These are phyloP conservation scores for Mizuhopecten yessoensis DNA, from an alignment of 1,140 invertebrate genomes.

Conservation along the genomic window DNA sequence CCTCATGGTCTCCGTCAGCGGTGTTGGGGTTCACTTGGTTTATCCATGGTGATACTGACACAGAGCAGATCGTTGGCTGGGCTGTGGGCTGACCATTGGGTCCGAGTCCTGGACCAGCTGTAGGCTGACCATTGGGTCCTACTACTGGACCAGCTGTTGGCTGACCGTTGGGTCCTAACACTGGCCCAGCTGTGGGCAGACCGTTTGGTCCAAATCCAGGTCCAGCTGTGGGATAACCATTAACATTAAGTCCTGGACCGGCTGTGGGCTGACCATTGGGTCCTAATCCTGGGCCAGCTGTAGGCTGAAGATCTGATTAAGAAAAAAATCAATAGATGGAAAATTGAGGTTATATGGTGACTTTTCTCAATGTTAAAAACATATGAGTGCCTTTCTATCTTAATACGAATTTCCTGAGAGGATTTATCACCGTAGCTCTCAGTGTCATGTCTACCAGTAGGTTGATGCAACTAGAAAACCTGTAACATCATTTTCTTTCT, in stretches of 20 bases:
- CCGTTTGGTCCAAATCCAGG: neutral
- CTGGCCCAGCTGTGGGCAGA: neutral
- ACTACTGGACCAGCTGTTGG: conserved; percentile 49
- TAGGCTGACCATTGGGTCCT: neutral
- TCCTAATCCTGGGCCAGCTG: neutral
- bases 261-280: neutral
- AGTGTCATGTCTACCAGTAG: too few species aligned
- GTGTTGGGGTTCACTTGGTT: conserved; percentile 28
- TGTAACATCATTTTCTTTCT: too few species aligned
- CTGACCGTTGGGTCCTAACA: neutral
- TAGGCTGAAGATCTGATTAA: neutral
- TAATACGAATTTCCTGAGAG: too few species aligned
- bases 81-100: conserved; percentile 24
- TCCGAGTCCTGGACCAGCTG: conserved; percentile 30
- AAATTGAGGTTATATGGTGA: too few species aligned
- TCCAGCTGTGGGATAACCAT: neutral
- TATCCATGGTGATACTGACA: conserved; percentile 23
- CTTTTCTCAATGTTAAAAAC: too few species aligned
- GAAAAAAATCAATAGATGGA: too few species aligned
- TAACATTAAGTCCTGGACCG: neutral
- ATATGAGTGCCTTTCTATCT: too few species aligned
- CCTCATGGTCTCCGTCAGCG: neutral
- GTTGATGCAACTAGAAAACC: too few species aligned
- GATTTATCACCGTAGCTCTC: too few species aligned
- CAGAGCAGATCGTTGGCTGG: neutral